Base-by-base conservation (phyloP, 2,888 invertebrate genomes). In the Odontothrips loti region DNA sequence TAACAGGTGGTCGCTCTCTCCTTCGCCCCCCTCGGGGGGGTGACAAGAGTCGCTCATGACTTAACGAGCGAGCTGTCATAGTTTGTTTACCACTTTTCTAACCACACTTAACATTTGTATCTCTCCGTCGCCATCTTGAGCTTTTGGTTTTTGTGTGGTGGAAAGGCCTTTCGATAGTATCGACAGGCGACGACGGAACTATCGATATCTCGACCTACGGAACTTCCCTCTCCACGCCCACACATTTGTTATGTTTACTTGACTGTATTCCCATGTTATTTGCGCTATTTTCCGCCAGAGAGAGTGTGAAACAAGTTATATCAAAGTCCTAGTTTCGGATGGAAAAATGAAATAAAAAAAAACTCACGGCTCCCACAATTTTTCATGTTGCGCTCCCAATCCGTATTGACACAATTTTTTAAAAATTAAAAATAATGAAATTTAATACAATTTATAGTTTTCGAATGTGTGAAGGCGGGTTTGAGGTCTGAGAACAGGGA, bases 241-340 rank as follows among this genome's bases (percentile, higher is more conserved):
- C 34, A 43, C 34, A 43, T 43, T 43, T 43, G 6, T 43, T 43
- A 43, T 43, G 34, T 43, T 43, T 43, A 43, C 34, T 2, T 43
- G n/a, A n/a, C 34, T 43, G 34, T 43, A 2, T 43, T 43, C 34
- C 34, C 34, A 6, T 4, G n/a, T 68, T n/a, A n/a, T n/a, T 68
- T 68, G 3, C 23, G n/a, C 23, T 8, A 6, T 68, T 9, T 80
- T 80, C 80, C 79, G 80, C 80, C n/a, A n/a, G n/a, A n/a, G n/a
- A n/a, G n/a, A n/a, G n/a, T n/a, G n/a, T n/a, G n/a, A n/a, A n/a
- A n/a, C n/a, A n/a, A n/a, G n/a, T n/a, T n/a, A n/a, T n/a, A n/a
- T n/a, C 81, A 82, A 6, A 80, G 80, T 11, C 82, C 80, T 29
- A 82, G 34, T 0, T 43, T 43, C 81, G 80, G 20, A 82, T 68